Base-by-base conservation (phyloP, 2,888 invertebrate species). In the Lysandra bellargus region DNA sequence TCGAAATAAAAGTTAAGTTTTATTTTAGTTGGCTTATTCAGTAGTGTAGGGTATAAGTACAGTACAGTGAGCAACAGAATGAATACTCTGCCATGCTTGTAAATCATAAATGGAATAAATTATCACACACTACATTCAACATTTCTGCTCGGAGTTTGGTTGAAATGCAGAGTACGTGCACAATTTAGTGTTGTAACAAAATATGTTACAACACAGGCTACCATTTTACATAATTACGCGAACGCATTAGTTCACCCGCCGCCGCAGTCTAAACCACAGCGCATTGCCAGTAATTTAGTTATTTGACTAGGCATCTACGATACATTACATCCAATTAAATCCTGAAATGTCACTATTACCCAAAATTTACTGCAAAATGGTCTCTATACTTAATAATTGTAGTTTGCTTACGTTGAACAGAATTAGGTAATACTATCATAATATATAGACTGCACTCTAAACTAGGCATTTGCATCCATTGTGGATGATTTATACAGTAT, bases 171-270 rank as follows among this genome's bases (percentile, higher is more conserved):
- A 60, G 6, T n/a, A n/a, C 23, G 23, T 60, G 61, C 23, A 6
- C 23, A 61, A 6, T 1, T 61, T 7, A n/a, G 2, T 23, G 61
- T 3, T 3, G 23, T 61, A 23, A 61, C 60, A 61, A 23, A 61
- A 61, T 61, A 61, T 23, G 61, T 23, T 61, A 61, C 61, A 9
- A 9, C 9, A 23, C 61, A 57, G 17, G 57, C 23, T 23, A 61
- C 61, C 61, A 61, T 61, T 61, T 61, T 23, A 7, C 61, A 61
- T 61, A 61, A 61, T 61, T 61, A 61, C 61, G 61, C 23, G 61
- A 61, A 61, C 61, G 23, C 6, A 61, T 61, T 23, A 23, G 23
- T 61, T 57, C 57, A 1, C 12, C 14, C 57, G 3, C 53, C 53
- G 53, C 53, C 14, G 57, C 57, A 57, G 57, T 4, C 57, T 57